These are phyloP conservation scores for Pecten maximus DNA, from an alignment of 2,888 invertebrate genomes.

Conservation along the genomic window DNA sequence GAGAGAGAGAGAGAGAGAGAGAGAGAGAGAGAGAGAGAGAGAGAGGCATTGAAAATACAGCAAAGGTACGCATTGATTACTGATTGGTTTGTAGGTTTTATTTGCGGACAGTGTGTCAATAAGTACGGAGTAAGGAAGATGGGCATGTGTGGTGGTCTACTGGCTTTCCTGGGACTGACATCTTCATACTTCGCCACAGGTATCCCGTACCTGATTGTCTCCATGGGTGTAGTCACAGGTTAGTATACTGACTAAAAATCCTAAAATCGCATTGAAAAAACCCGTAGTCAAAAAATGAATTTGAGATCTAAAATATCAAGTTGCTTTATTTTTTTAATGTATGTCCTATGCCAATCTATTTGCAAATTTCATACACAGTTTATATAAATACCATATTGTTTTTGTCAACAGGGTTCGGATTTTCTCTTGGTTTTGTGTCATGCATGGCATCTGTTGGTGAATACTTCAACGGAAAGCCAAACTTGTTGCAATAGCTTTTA, in stretches of 20 bases:
- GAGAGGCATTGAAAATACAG: too few relatives aligned
- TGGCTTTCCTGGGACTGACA: neutral
- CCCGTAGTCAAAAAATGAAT: too few relatives aligned
- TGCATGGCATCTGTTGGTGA: neutral
- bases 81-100: neutral
- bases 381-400: neutral
- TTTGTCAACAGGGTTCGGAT: neutral
- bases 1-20: too few relatives aligned
- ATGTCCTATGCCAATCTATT: too few relatives aligned
- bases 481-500: neutral
- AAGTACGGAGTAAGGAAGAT: neutral
- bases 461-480: constrained; percentile 6
- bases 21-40: too few relatives aligned
- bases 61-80: too few relatives aligned
- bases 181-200: neutral
- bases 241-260: too few relatives aligned
- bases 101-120: neutral
- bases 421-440: neutral
- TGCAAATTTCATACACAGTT: too few relatives aligned
- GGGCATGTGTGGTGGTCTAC: neutral
- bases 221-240: neutral
- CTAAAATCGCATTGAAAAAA: too few relatives aligned
- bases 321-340: too few relatives aligned
- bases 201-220: neutral
- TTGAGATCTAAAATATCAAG: too few relatives aligned